Conservation (phyloP, 2,113 vertebrate species). For the Bos taurus region ARS-UCD2.0 NC_037333.1:60740001-60740500, state of each 20-base stretch:
- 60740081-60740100: not conserved
- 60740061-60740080: not conserved
- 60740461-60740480: not conserved
- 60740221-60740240: not conserved
- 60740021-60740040: not conserved
- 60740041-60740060: not conserved
- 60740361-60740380: not conserved
- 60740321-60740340: not conserved
- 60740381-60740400: not conserved
- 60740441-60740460: not conserved
- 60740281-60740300: not conserved
- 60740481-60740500: not conserved
- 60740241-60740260: rapidly evolving
- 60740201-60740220: not conserved
- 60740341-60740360: not conserved
- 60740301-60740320: not conserved
- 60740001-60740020: not conserved
- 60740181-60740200: not conserved
- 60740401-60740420: not conserved
- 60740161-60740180: not conserved
- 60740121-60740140: not conserved
- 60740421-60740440: not conserved
- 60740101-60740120: not conserved
- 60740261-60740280: not conserved
- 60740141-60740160: not conserved